Evolutionary conservation across 2,888 invertebrate species (phyloP), one percentile per base, ranked within the genome.

Genomic region (Cecidostiba fungosa): DNA sequence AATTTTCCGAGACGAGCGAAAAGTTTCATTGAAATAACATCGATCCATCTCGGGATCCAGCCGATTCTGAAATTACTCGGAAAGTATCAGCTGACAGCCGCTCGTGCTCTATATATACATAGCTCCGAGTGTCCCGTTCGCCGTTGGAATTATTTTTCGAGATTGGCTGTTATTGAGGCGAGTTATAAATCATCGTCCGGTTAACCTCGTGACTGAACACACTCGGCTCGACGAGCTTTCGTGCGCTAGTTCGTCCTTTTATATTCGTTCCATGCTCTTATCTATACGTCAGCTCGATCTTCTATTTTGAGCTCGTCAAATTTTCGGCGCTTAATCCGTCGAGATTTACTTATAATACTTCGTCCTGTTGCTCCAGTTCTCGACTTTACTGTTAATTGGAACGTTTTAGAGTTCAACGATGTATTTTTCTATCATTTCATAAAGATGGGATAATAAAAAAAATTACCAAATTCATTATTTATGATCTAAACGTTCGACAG

Each of bases 111-210:
- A 32, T 32, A 32, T 32, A 32, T n/a, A 4, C 4, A 32, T 32
- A 32, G 32, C 36, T 3, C 10, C 43, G 43, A 43, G 77, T 59
- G 59, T 59, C 77, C 72, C 59, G n/a, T n/a, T 19, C 59, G 19
- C n/a, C 26, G 50, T 77, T 26, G 32, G 79, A 82, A 85, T 82
- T 85, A 74, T 85, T 85, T 82, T 76, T 74, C 50, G 59, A 74
- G 72, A 74, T 74, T 66, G 74, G 82, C 74, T 50, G 69, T 77
- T 72, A 72, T 76, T 39, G 29, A 59, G 72, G 43, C 79, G 23
- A 54, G 69, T 73, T 80, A 85, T 82, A 87, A 87, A 87, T 87
- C 86, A 82, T 82, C 79, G 79, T 82, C 76, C 74, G 72, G 81
- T 74, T 84, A 84, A 84, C 69, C 77, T 36, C 62, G 66, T 76